Percentiles rank a stretch among this genome's conserved stretches.
phyloP scores from a whole-genome alignment of 2,113 vertebrate genomes.

The Sprattus sprattus region DNA sequence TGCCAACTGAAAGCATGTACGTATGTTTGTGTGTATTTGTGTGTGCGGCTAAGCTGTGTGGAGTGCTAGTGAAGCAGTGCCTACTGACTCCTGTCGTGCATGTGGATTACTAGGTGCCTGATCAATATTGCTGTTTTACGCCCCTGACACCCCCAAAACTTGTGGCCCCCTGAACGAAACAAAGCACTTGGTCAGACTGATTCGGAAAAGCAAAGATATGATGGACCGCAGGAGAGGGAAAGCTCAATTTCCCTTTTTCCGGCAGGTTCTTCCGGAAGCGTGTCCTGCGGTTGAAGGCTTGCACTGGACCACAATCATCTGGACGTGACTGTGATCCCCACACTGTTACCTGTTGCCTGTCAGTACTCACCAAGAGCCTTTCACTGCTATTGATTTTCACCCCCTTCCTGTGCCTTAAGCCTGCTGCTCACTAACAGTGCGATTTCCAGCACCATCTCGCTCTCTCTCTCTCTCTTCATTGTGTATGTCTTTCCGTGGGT shows the following conservation, averaged over 20 bases:
- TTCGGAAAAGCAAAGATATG: neutral
- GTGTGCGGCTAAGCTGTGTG: too few relatives aligned
- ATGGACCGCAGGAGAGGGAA: neutral
- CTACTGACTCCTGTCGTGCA: neutral
- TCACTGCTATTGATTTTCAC: conserved; percentile 60
- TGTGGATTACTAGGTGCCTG: neutral
- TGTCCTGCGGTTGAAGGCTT: conserved; percentile 32
- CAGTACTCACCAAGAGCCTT: conserved; percentile 44
- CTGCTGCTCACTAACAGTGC: conserved; percentile 45
- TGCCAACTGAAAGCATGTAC: neutral
- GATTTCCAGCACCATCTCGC: conserved; percentile 38
- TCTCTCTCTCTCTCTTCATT: conserved; percentile 23
- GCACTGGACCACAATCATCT: too few relatives aligned
- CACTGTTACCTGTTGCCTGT: conserved; percentile 37
- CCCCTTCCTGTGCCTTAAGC: conserved; percentile 23
- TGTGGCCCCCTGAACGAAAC: neutral
- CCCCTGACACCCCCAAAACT: neutral
- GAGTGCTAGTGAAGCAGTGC: neutral
- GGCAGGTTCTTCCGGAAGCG: conserved; percentile 23
- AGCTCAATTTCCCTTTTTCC: neutral
- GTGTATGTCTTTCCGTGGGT: neutral
- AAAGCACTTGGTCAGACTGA: neutral
- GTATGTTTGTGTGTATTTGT: neutral
- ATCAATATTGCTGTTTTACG: neutral
- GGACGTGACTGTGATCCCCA: neutral